A percentile compares a stretch with the other conserved stretches of the same genome.
Evolutionary conservation across 2,113 vertebrate genomes (phyloP).

Genomic region (Struthidea cinerea): DNA sequence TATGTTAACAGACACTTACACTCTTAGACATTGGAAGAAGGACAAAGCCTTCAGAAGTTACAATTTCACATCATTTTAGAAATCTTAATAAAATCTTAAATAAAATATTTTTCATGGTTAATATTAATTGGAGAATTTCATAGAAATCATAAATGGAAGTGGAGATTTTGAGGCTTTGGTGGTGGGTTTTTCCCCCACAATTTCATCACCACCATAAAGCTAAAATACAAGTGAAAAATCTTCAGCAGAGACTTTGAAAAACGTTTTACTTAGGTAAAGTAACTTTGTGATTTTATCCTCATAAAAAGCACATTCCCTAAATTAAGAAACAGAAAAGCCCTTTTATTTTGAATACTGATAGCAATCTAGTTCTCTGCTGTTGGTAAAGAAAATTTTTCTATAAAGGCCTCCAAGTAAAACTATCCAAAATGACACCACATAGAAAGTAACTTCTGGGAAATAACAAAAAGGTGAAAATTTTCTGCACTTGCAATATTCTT

Average conservation of each 20-base stretch:
- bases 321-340: background rate
- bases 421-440: background rate
- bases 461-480: background rate
- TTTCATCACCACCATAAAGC: background rate
- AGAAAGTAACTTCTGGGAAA: background rate
- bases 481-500: background rate
- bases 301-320: background rate
- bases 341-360: background rate
- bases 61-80: background rate
- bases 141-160: background rate
- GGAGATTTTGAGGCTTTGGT: rapidly evolving
- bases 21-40: background rate
- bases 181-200: rapidly evolving
- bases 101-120: background rate
- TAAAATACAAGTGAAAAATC: background rate
- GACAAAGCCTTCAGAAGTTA: background rate
- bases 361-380: background rate
- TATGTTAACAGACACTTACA: background rate
- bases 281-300: background rate
- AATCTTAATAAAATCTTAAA: background rate
- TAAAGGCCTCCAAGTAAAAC: background rate
- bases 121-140: background rate
- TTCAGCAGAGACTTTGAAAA: background rate
- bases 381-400: background rate
- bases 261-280: background rate